Evolutionary conservation across 2,113 vertebrate species (phyloP), one percentile per base, ranked within the genome.

Genomic region (Choloepus hoffmanni): DNA sequence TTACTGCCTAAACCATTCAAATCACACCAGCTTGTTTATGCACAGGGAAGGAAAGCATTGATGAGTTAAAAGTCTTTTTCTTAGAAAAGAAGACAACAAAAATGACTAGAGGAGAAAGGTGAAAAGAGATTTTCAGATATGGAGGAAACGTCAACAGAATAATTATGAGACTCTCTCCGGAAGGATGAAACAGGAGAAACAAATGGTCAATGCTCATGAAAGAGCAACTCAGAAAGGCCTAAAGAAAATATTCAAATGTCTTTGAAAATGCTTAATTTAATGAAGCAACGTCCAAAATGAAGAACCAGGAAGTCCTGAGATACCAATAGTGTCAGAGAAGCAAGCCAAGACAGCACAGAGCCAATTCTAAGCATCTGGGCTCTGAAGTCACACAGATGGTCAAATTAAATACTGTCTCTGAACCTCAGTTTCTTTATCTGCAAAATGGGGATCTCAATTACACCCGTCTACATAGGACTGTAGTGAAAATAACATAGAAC

Each of bases 71-170:
- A 40, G 15, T 43, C 13, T 43, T 86, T 50, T 48, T 53, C 68
- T 72, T 53, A 83, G 10, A 43, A 92, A 63, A 55, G 16, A 76
- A 70, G n/a, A 92, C 28, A 77, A 89, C 26, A 93, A 65, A 84
- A 81, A 85, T 84, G 81, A 94, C 72, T 40, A 30, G 13, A 62
- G 67, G 81, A 85, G 26, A 86, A 72, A 90, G 26, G 18, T 43
- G 45, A 86, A 12, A n/a, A 3, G 60, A 81, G 19, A 33, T 30
- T 55, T 81, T 83, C 79, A n/a, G 23, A 24, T 58, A 62, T 6
- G 50, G 40, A 67, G 40, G 53, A 90, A 83, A 55, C 21, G 45
- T 89, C 45, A 82, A 60, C 21, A 28, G n/a, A 43, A 81, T 43
- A 70, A 62, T 48, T 62, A 60, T 0, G 24, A 77, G 84, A 65